These are phyloP conservation scores for Papilio dardanus DNA, from an alignment of 1,140 invertebrate genomes.

Conservation along the genomic window DNA sequence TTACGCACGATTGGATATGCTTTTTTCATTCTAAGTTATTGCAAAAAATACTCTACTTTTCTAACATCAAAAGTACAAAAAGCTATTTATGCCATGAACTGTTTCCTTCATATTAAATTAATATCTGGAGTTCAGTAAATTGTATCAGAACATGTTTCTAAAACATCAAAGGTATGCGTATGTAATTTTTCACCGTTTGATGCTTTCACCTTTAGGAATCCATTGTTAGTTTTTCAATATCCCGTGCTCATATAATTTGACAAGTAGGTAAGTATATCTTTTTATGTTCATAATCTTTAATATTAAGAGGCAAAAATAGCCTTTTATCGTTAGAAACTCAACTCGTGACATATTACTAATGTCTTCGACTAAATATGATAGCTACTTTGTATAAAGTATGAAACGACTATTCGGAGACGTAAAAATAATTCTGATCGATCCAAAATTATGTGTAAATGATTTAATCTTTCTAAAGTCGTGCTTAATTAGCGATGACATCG, in stretches of 20 bases:
- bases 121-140: too few species aligned
- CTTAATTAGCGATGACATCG: background rate
- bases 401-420: background rate
- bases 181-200: background rate
- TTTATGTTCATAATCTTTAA: background rate
- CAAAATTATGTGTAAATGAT: background rate
- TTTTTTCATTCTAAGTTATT: constrained; percentile 7
- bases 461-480: background rate
- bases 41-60: background rate
- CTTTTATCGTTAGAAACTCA: background rate
- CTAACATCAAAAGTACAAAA: background rate
- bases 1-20: background rate
- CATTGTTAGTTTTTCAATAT: background rate
- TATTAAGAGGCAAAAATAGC: background rate
- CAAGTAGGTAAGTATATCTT: background rate
- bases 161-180: constrained; percentile 6
- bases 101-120: too few species aligned
- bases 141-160: constrained; percentile 8
- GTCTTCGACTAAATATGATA: background rate
- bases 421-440: background rate
- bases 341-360: background rate
- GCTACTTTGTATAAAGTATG: background rate
- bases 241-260: background rate
- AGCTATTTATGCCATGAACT: background rate
- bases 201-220: background rate